Base-by-base conservation (phyloP, 2,113 vertebrate species). In the Neodontobutis hainanensis region DNA sequence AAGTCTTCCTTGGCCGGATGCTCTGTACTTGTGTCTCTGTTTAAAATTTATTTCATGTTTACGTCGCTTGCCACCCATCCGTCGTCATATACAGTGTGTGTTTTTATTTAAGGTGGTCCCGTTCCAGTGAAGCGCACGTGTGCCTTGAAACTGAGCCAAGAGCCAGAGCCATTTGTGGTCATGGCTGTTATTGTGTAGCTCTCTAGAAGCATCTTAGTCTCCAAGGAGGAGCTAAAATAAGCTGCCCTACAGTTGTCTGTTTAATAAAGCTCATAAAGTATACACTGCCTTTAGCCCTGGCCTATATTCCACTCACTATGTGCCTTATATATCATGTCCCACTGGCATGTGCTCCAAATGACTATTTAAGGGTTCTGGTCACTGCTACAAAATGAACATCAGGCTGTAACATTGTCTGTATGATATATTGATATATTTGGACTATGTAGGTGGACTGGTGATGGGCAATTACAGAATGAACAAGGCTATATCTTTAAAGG, bases 191-290 rank as follows among this genome's bases (percentile, higher is more conserved):
- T 78, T 80, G 66, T 86, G 71, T 69, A 58, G 50, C 73, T 46
- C 68, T 70, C 44, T 57, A 51, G 70, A 73, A n/a, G 44, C 73
- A 71, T 82, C 68, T 2, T 67, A 19, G 82, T 82, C 83, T 82
- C 83, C 55, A 51, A 71, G 64, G 88, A 86, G 63, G 70, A 80
- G 74, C 80, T 87, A 87, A 85, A 89, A 86, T 78, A 90, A 73
- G 78, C 74, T 38, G 55, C 77, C 61, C 76, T 81, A 87, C 89
- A 91, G 88, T 89, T 90, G 89, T 87, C 73, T 75, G 87, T 87
- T 88, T 84, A 87, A 88, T 88, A 88, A 89, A 90, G 89, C 82
- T 72, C 11, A 73, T 86, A 84, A 87, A 82, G 73, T 77, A 83
- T 83, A 68, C 70, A 16, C 60, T 42, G 8, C 67, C 44, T 73